These are phyloP conservation scores for Drosophila azteca DNA, from an alignment of 1,140 invertebrate species.

Conservation along the genomic window DNA sequence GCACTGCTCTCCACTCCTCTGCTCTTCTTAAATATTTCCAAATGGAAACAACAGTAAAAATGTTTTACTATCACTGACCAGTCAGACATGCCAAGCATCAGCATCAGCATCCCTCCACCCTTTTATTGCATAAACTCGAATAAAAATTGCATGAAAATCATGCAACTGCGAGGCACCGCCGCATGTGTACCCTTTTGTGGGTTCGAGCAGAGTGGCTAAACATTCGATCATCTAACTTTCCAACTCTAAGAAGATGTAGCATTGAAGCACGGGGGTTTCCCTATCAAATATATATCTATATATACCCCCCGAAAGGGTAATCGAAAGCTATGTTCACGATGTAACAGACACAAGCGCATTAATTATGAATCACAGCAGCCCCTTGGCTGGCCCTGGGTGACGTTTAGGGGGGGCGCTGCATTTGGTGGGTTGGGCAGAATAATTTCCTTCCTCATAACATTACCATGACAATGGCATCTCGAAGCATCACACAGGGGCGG, in stretches of 20 bases:
- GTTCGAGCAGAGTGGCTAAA: too few relatives aligned
- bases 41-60: slow-evolving; percentile 31
- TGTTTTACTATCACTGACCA: slow-evolving; percentile 53
- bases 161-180: too few relatives aligned
- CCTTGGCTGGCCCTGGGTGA: not conserved
- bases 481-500: not conserved
- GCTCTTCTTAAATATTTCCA: slow-evolving; percentile 17
- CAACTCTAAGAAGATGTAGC: too few relatives aligned
- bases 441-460: slow-evolving; percentile 51
- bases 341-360: slow-evolving; percentile 42
- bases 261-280: too few relatives aligned
- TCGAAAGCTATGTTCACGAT: not conserved
- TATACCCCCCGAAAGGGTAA: too few relatives aligned
- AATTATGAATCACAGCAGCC: slow-evolving; percentile 76
- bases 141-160: slow-evolving; percentile 8
- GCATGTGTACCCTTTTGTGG: too few relatives aligned
- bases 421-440: slow-evolving; percentile 56
- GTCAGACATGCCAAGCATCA: slow-evolving; percentile 11
- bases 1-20: not conserved
- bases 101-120: slow-evolving; percentile 12
- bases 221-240: too few relatives aligned
- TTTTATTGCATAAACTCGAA: slow-evolving; percentile 37
- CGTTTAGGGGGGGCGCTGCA: slow-evolving; percentile 9
- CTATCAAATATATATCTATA: too few relatives aligned
- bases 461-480: slow-evolving; percentile 63